Percentiles rank a stretch among this genome's conserved stretches.
Evolutionary conservation across 2,797 vertebrate species (phyloP).

Genomic region (Sebastes elongatus): DNA sequence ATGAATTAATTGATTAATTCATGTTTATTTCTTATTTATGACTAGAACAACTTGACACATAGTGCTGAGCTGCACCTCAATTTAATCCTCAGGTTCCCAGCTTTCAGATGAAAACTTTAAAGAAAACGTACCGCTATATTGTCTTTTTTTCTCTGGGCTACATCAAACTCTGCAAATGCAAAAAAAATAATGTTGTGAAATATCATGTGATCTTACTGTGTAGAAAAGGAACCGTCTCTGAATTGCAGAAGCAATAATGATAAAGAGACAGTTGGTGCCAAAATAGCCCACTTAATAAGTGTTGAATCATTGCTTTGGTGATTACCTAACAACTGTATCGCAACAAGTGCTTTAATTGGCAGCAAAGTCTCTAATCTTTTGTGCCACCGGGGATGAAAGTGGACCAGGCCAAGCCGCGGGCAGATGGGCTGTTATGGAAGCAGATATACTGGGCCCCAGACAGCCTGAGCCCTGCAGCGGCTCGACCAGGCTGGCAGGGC

Average conservation of each 20-base stretch:
- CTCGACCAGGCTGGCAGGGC: slow-evolving; percentile 26
- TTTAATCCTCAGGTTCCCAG: no score
- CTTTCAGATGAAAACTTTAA: not conserved
- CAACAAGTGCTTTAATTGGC: slow-evolving; percentile 56
- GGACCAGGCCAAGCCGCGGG: slow-evolving; percentile 66
- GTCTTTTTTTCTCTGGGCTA: not conserved
- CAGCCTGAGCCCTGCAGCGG: slow-evolving; percentile 49
- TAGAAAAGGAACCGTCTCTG: not conserved
- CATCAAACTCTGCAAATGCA: not conserved
- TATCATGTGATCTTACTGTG: not conserved
- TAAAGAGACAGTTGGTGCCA: not conserved
- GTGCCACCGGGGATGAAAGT: slow-evolving; percentile 66
- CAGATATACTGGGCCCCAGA: slow-evolving; percentile 62
- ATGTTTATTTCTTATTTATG: not conserved
- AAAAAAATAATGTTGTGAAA: not conserved
- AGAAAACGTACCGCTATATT: not conserved
- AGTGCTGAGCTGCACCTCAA: no score
- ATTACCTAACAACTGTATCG: slow-evolving; percentile 54
- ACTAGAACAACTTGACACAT: not conserved
- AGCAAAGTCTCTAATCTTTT: slow-evolving; percentile 47
- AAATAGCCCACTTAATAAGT: not conserved
- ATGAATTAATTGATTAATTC: no score
- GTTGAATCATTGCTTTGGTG: slow-evolving; percentile 20
- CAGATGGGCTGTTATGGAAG: slow-evolving; percentile 72
- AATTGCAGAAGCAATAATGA: not conserved